These are phyloP conservation scores for Darevskia nairensis DNA, from an alignment of 2,797 vertebrate genomes.

Conservation along the genomic window DNA sequence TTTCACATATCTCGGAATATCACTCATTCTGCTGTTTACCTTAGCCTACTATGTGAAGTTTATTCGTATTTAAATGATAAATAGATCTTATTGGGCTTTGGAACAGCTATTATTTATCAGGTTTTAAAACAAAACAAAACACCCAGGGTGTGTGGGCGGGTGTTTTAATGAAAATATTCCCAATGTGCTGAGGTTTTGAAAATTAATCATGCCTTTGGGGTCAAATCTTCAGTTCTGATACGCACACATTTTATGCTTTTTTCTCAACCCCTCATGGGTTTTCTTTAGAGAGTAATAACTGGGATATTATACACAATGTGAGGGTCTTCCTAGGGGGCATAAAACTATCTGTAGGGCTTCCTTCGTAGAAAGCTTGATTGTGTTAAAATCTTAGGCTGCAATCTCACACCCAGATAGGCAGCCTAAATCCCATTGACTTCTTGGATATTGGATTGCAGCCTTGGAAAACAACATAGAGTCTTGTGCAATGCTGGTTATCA, in stretches of 20 bases:
- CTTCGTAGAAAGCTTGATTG: not conserved
- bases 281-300: not conserved
- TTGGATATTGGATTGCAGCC: not conserved
- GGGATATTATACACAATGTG: not conserved
- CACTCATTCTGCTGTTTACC: not conserved
- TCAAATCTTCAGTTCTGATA: not conserved
- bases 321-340: not conserved
- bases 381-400: not conserved
- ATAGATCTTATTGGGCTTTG: not conserved
- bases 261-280: not conserved
- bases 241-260: not conserved
- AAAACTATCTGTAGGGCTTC: not conserved
- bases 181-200: not conserved
- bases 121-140: not conserved
- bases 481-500: not conserved
- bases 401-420: not conserved
- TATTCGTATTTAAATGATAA: not conserved
- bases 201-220: not conserved
- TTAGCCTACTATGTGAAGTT: not conserved
- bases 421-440: not conserved
- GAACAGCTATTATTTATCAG: not conserved
- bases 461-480: not conserved
- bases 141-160: too few relatives aligned
- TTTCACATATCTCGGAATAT: not conserved
- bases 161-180: not conserved